Evolutionary conservation across 1,140 invertebrate species (phyloP), one percentile per base, ranked within the genome.

Genomic region (Drosophila varians): DNA sequence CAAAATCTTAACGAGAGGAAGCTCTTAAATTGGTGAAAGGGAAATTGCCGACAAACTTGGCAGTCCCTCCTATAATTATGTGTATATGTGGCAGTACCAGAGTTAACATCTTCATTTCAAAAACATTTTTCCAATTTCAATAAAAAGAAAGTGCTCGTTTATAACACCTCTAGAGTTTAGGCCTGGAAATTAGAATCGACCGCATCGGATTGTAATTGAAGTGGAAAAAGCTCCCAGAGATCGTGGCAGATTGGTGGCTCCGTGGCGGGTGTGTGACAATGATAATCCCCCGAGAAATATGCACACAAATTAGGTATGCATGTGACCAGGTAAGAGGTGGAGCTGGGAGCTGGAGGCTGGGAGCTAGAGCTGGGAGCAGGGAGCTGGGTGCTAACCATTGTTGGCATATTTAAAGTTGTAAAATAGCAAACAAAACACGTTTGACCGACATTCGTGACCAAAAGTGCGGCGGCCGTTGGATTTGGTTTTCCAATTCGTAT

Each of bases 361-460:
- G 18, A 8, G 8, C 34, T 21, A 26, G 18, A n/a, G 21, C 36
- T 42, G 26, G 57, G 18, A n/a, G 21, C 36, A 19, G 26, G 57
- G 26, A 9, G n/a, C 12, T 6, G 19, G 25, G 18, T n/a, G 8
- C 34, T 21, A 26, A 47, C 31, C 80, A 84, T 87, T 84, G 83
- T 87, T 87, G 82, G 82, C 82, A 87, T 87, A 87, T 87, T 87
- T 87, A 87, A 87, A 87, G 83, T 87, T 87, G 82, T 87, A 87
- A 87, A 86, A 86, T 86, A 86, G 82, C 83, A 66, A 83, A 69
- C 72, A 80, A 87, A 87, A 87, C 82, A 87, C 82, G 82, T 87
- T 87, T 87, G 82, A 87, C 82, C 82, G 82, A 87, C 82, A 87
- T 87, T 87, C 82, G 82, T 87, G 82, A 87, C 82, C 82, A 74